These are phyloP conservation scores for Oreonectes daqikongensis DNA, from an alignment of 2,797 vertebrate species.

Conservation along the genomic window DNA sequence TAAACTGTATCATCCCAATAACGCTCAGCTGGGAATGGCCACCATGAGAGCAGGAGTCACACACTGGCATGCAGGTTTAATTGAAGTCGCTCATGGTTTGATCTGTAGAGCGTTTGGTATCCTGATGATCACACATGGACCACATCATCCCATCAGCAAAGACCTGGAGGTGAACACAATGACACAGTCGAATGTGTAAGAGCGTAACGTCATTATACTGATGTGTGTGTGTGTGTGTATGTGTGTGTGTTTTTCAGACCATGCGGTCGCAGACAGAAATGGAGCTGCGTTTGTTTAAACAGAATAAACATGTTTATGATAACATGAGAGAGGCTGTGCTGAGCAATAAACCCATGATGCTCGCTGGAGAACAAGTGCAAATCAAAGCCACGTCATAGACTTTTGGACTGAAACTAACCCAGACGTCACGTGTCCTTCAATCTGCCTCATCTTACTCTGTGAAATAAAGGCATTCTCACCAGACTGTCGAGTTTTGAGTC, in stretches of 20 bases:
- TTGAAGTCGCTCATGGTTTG: slow-evolving; percentile 85
- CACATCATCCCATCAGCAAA: slow-evolving; percentile 88
- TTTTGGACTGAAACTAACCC: neutral
- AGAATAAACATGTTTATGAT: slow-evolving; percentile 81
- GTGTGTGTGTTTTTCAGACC: slow-evolving; percentile 68
- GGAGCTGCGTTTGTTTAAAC: slow-evolving; percentile 89
- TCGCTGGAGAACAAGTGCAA: slow-evolving; percentile 72
- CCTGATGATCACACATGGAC: slow-evolving; percentile 90
- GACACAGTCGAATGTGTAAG: no score
- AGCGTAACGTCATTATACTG: no score
- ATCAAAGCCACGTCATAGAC: slow-evolving; percentile 67
- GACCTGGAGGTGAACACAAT: slow-evolving; percentile 87
- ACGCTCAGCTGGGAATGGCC: slow-evolving; percentile 88
- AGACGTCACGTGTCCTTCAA: neutral
- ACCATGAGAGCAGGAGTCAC: slow-evolving; percentile 89
- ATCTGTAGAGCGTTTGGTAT: slow-evolving; percentile 91
- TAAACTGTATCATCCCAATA: slow-evolving; percentile 89
- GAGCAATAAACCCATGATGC: slow-evolving; percentile 75
- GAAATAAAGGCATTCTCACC: slow-evolving; percentile 23
- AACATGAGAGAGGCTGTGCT: slow-evolving; percentile 85
- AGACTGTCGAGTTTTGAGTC: neutral
- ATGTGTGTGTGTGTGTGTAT: no score
- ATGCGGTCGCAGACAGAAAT: slow-evolving; percentile 90
- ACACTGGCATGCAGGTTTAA: slow-evolving; percentile 91
- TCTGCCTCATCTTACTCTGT: slow-evolving; percentile 7